Conservation (phyloP, 2,888 invertebrate species). For the Leptogaster cylindrica region DNA sequence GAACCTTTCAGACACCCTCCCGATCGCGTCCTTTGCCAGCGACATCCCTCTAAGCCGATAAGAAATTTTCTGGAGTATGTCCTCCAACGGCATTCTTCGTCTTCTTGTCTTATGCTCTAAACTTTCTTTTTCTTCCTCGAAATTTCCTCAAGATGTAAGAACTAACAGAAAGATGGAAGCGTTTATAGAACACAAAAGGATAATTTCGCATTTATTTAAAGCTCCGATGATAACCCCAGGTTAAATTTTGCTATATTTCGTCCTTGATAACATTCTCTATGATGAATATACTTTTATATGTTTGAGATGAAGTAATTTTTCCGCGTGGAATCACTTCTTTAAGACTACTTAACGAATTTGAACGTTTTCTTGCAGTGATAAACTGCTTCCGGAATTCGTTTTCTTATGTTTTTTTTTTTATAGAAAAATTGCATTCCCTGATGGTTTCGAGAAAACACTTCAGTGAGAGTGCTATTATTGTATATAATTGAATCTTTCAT, state of each 20-base stretch:
- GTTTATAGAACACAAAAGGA: slow-evolving; percentile 45
- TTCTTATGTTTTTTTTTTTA: too few species aligned
- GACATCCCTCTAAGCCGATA: slow-evolving; percentile 26
- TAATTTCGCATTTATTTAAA: slow-evolving; percentile 47
- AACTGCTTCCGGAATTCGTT: too few species aligned
- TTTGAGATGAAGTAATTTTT: slow-evolving; percentile 35
- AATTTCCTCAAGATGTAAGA: background rate
- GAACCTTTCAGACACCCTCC: background rate
- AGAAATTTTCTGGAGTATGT: slow-evolving; percentile 43
- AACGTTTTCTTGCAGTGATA: too few species aligned
- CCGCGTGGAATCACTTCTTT: slow-evolving; percentile 7
- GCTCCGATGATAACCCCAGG: slow-evolving; percentile 45
- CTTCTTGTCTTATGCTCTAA: background rate
- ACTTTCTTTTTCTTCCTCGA: background rate
- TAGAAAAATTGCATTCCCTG: too few species aligned
- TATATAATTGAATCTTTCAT: too few species aligned
- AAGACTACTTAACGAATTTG: too few species aligned
- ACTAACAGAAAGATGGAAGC: slow-evolving; percentile 6
- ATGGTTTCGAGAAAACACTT: too few species aligned
- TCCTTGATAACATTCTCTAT: slow-evolving; percentile 34
- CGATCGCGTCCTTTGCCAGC: slow-evolving; percentile 11
- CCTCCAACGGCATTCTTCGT: slow-evolving; percentile 1
- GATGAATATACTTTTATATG: slow-evolving; percentile 11
- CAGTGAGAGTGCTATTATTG: too few species aligned
- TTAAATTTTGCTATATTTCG: slow-evolving; percentile 43